phyloP scores from a whole-genome alignment of 2,888 invertebrate genomes.

The Drosophila meridionalis region DNA sequence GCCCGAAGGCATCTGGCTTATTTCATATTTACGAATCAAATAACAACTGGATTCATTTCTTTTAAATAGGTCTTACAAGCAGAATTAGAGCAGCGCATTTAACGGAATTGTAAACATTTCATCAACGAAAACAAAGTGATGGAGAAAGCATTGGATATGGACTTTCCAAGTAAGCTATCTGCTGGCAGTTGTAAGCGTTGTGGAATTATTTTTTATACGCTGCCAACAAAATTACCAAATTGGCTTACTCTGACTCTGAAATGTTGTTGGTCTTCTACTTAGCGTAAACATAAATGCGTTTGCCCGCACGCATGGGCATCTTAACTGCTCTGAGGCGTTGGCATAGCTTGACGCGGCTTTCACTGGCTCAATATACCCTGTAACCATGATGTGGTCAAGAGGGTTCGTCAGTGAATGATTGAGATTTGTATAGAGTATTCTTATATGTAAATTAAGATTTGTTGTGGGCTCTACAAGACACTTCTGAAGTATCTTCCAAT shows the following conservation, averaged over 20 bases:
- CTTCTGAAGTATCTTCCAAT: no score
- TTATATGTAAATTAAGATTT: no score
- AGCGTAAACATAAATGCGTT: constrained; percentile 3
- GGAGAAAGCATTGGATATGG: not conserved
- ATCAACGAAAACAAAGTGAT: not conserved
- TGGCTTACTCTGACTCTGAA: constrained; percentile 51
- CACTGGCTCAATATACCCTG: constrained; percentile 31
- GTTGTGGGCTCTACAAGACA: no score
- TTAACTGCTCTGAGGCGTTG: constrained; percentile 28
- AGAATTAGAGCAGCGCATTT: not conserved
- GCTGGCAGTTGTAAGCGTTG: constrained; percentile 1
- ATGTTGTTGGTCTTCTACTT: constrained; percentile 28
- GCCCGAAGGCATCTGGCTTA: constrained; percentile 45
- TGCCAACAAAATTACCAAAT: constrained; percentile 41
- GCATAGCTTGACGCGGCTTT: constrained; percentile 38
- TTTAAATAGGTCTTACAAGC: not conserved
- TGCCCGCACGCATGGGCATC: constrained; percentile 14
- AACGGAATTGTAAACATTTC: constrained; percentile 4
- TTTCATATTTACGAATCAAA: constrained; percentile 57
- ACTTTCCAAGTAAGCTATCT: constrained; percentile 18
- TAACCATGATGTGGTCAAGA: not conserved
- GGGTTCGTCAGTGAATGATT: not conserved
- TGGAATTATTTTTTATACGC: constrained; percentile 21
- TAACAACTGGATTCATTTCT: constrained; percentile 3
- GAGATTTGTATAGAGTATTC: no score